Conservation (phyloP, 2,888 invertebrate genomes). For the Lithodes maja region DNA sequence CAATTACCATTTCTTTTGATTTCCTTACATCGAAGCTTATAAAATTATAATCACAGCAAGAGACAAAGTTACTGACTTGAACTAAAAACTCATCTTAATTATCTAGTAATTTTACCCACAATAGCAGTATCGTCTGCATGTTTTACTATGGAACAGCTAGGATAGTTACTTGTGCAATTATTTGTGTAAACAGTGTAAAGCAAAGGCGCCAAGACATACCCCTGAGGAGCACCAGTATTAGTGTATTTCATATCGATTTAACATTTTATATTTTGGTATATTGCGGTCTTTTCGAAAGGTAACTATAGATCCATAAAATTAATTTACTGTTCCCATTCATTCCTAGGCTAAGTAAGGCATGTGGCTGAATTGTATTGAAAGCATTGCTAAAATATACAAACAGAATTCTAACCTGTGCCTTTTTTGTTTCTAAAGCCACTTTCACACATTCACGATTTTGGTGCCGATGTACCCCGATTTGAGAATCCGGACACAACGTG, state of each 20-base stretch:
- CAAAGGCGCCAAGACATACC: slow-evolving; percentile 7
- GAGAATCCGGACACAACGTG: too few species aligned
- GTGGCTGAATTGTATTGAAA: neutral
- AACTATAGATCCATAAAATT: slow-evolving; percentile 8
- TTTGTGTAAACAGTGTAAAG: slow-evolving; percentile 3
- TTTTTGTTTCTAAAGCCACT: neutral
- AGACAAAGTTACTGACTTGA: neutral
- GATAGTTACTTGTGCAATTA: slow-evolving; percentile 9
- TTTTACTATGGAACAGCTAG: neutral
- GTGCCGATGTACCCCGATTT: too few species aligned
- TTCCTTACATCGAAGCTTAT: slow-evolving; percentile 1
- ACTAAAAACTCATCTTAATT: neutral
- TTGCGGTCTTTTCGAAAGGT: neutral
- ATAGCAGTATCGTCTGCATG: too few species aligned
- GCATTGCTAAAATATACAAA: neutral
- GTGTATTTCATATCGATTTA: neutral
- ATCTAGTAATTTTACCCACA: neutral
- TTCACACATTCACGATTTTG: too few species aligned
- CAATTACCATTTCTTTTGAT: slow-evolving; percentile 22
- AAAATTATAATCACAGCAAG: slow-evolving; percentile 4
- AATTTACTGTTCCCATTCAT: slow-evolving; percentile 6
- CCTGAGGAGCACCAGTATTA: slow-evolving; percentile 14
- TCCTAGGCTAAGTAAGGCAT: neutral
- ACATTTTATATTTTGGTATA: slow-evolving; percentile 4
- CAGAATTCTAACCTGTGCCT: neutral